Evolutionary conservation across 2,797 vertebrate species (phyloP), one percentile per base, ranked within the genome.

Genomic region (Smutsia temminckii): DNA sequence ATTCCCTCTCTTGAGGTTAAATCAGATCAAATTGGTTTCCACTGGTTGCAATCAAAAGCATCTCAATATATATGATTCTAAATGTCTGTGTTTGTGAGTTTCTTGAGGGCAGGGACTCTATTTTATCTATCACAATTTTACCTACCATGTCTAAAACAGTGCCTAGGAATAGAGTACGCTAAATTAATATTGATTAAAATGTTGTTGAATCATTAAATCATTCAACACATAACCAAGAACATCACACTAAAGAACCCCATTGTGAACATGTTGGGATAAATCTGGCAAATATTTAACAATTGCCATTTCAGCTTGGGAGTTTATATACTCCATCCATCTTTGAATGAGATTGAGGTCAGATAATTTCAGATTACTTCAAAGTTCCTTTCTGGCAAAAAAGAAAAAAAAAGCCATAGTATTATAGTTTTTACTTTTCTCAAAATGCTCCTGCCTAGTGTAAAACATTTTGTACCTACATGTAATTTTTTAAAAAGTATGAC

Each of bases 281-380:
- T 34, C 69, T 87, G 34, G 42, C n/a, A 90, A 96, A 75, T 94
- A 78, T 80, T 79, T 79, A 87, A 74, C 7, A 81, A 81, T 20
- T 85, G 37, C 5, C 59, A 49, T 32, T 75, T 89, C 4, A 49
- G 0, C 49, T 55, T 69, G 13, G 29, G 10, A 88, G 34, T 42
- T 89, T 71, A 49, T 46, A 49, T 53, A 64, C 37, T 40, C 80
- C 7, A 55, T 8, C 10, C 17, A 75, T 4, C 51, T 91, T 78
- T 93, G 27, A 77, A 42, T 51, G 40, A 94, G 9, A 61, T 64
- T 84, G 23, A 94, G 3, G 12, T 34, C 29, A 78, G 20, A 71
- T 42, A 46, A 80, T 69, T 89, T 72, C 51, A 68, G 32, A 75
- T 94, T 66, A 93, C 80, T 85, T 59, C 18, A 77, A 93, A 81